phyloP scores from a whole-genome alignment of 2,113 vertebrate species.

The Arizona elegans region DNA sequence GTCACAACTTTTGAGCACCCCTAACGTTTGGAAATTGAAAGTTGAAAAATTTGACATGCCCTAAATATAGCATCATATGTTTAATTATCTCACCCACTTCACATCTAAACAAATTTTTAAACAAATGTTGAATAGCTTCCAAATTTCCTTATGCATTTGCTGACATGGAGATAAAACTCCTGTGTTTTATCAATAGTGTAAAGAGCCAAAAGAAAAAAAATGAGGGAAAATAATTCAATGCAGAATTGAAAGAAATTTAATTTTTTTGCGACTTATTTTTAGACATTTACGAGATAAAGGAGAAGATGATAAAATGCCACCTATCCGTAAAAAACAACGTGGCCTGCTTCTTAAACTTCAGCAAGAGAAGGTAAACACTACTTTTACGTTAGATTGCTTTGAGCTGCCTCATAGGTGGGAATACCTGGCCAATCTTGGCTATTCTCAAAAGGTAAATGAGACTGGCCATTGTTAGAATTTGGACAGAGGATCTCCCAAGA shows the following conservation, averaged over 20 bases:
- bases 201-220: neutral
- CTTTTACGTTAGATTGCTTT: neutral
- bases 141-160: neutral
- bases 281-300: slow-evolving; percentile 94
- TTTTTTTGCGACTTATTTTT: neutral
- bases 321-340: slow-evolving; percentile 91
- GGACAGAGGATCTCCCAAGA: neutral
- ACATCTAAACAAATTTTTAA: neutral
- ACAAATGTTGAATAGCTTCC: neutral
- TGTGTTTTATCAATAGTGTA: neutral
- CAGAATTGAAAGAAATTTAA: neutral
- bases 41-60: no score
- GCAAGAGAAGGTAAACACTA: slow-evolving; percentile 88
- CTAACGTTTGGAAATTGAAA: no score
- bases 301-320: slow-evolving; percentile 98
- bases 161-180: neutral
- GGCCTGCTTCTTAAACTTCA: slow-evolving; percentile 89
- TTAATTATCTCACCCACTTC: neutral
- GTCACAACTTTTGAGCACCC: no score
- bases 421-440: neutral
- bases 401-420: neutral
- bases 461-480: neutral
- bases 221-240: neutral
- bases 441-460: neutral
- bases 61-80: neutral